A percentile compares a stretch with the other conserved stretches of the same genome.
Evolutionary conservation across 2,113 vertebrate species (phyloP).

Genomic region (Sisor rabdophorus): DNA sequence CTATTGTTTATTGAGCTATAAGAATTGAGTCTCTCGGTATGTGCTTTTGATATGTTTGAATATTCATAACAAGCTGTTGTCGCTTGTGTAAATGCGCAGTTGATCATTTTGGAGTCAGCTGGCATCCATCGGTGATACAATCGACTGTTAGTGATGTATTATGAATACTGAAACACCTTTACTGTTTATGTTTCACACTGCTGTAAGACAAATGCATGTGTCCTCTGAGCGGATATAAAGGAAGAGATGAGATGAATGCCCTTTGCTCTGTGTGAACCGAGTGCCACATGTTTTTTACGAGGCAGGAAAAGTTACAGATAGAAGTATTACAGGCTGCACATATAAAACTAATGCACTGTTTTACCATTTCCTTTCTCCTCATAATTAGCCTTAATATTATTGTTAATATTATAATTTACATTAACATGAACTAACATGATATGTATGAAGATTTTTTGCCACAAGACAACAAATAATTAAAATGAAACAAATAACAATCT

Average conservation of each 20-base stretch:
- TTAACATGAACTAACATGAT: not conserved
- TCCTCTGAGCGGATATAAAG: conserved; percentile 15
- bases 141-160: conserved; percentile 31
- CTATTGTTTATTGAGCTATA: conserved; percentile 21
- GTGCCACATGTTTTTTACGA: not conserved
- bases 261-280: not conserved
- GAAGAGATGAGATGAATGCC: conserved; percentile 19
- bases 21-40: conserved; percentile 1
- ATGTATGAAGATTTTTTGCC: not conserved
- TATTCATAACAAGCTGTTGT: conserved; percentile 44
- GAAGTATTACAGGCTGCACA: not conserved
- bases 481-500: not conserved
- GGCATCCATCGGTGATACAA: conserved; percentile 23
- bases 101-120: conserved; percentile 32
- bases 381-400: not conserved
- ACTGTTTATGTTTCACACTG: conserved; percentile 25
- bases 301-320: not conserved
- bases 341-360: not conserved
- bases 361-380: not conserved
- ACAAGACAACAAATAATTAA: not conserved
- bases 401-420: not conserved
- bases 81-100: conserved; percentile 20
- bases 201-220: conserved; percentile 25
- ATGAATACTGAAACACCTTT: conserved; percentile 26
- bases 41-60: conserved; percentile 23